phyloP scores from a whole-genome alignment of 2,797 vertebrate genomes.

The Momotus momota region DNA sequence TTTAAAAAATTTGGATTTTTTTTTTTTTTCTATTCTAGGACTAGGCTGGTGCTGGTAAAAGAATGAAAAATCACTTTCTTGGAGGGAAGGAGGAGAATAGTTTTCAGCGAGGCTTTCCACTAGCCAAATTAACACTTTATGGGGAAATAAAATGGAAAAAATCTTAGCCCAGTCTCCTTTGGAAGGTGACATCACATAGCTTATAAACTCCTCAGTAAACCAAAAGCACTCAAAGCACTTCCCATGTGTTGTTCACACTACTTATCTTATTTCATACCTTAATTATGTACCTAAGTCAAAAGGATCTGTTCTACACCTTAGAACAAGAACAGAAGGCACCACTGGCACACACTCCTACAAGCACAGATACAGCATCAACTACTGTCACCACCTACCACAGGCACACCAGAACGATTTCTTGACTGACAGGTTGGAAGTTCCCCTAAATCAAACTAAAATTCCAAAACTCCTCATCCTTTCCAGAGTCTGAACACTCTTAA shows the following conservation, averaged over 20 bases:
- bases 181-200: background rate
- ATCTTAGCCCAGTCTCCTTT: background rate
- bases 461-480: background rate
- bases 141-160: background rate
- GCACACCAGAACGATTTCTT: background rate
- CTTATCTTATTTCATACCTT: background rate
- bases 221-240: background rate
- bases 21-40: background rate
- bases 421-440: background rate
- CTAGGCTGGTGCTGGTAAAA: background rate
- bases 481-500: background rate
- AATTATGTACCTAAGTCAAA: background rate
- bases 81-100: background rate
- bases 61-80: background rate
- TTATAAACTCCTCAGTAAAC: background rate
- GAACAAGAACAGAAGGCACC: background rate
- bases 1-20: background rate
- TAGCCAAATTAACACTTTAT: background rate
- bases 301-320: background rate
- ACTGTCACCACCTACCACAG: background rate
- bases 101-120: background rate
- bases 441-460: background rate
- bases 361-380: fast-evolving
- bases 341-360: background rate
- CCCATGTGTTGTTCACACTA: background rate